Percentiles rank a stretch among this genome's conserved stretches.
Evolutionary conservation across 2,888 invertebrate species (phyloP).

Genomic region (Cryptocephalus moraei): DNA sequence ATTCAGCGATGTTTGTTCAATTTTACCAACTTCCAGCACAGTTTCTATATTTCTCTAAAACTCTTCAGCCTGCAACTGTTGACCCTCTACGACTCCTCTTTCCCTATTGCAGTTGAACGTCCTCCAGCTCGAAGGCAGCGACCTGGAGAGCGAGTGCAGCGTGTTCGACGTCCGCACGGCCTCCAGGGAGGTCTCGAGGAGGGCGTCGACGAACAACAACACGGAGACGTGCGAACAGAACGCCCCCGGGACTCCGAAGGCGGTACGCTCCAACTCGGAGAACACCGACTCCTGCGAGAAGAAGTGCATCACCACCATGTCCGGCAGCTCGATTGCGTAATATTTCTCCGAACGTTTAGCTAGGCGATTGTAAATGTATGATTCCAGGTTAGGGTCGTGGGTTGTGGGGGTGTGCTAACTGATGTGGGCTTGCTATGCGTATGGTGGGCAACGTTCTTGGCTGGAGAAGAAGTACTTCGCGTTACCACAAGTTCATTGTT

Average conservation of each 20-base stretch:
- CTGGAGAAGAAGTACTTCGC: too few relatives aligned
- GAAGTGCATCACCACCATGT: slow-evolving; percentile 47
- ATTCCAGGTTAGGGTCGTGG: too few relatives aligned
- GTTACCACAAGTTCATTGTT: too few relatives aligned
- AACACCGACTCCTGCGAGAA: slow-evolving; percentile 45
- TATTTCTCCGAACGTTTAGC: slow-evolving; percentile 19
- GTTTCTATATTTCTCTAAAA: too few relatives aligned
- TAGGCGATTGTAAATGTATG: too few relatives aligned
- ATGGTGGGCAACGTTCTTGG: too few relatives aligned
- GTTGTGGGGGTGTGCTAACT: too few relatives aligned
- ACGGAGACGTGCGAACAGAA: slow-evolving; percentile 26
- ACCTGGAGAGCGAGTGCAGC: slow-evolving; percentile 50
- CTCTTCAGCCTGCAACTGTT: not conserved
- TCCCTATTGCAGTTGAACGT: slow-evolving; percentile 33
- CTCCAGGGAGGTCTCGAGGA: slow-evolving; percentile 32
- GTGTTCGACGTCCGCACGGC: slow-evolving; percentile 50
- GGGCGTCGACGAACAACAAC: slow-evolving; percentile 44
- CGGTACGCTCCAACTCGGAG: slow-evolving; percentile 44
- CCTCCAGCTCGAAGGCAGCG: slow-evolving; percentile 50
- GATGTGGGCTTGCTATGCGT: too few relatives aligned
- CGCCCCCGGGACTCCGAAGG: slow-evolving; percentile 36
- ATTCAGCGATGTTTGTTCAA: too few relatives aligned
- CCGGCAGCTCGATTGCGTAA: slow-evolving; percentile 48
- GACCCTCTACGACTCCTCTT: not conserved
- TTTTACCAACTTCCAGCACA: too few relatives aligned